Base-by-base conservation (phyloP, 2,888 invertebrate species). In the Scaptomyza polygonia region DNA sequence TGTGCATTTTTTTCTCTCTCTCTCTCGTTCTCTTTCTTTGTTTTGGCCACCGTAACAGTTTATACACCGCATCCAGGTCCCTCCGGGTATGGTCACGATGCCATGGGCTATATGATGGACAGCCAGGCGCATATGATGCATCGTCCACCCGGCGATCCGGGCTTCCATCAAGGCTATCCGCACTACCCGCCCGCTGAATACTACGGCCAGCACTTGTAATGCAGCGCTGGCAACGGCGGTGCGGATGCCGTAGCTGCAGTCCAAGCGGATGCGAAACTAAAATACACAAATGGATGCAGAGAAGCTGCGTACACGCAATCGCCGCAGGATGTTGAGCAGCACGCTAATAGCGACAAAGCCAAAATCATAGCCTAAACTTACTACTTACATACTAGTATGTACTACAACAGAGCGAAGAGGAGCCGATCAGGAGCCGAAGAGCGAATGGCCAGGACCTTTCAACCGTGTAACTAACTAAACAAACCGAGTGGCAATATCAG, bases 81-180 rank as follows among this genome's bases (percentile, higher is more conserved):
- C 89, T 97, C 97, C 93, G 97, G 97, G 89, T 98, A 98, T 94
- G 98, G 98, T 93, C 98, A 98, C 86, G 98, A 98, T 92, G 97
- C 97, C 90, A 97, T 97, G 95, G 97, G 98, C 92, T 97, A 98
- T 93, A 98, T 98, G 96, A 98, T 98, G 97, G 98, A 98, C 93
- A 97, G 97, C 89, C 97, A 97, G 93, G 94, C 95, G 90, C 97
- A 97, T 93, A 97, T 97, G 97, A 97, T 97, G 96, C 97, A 97
- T 94, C 96, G 97, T 94, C 96, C 97, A 91, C 97, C 97, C 85
- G 96, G 96, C 88, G 97, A 97, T 93, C 96, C 97, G 67, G 95
- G 96, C 93, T 97, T 97, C 95, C 97, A 97, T 94, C 97, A 97
- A 93, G 97, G 97, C 92, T 97, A 97, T 93, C 94, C 94, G 89